Evolutionary conservation across 2,888 invertebrate genomes (phyloP).

Genomic region (Protodeltote pygarga): DNA sequence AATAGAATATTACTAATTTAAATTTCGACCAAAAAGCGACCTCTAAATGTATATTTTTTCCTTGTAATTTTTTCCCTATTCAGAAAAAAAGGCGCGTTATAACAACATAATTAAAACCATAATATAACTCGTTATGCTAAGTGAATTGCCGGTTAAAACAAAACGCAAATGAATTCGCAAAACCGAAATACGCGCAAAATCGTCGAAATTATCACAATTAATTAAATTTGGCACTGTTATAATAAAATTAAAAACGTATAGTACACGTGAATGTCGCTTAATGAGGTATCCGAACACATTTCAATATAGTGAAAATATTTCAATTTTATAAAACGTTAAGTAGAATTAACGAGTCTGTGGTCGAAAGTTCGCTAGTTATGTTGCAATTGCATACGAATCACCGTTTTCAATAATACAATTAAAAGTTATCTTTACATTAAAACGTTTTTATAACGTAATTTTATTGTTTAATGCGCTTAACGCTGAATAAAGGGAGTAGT

Average conservation of each 20-base stretch:
- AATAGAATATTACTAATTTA: no score
- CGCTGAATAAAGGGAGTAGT: no score
- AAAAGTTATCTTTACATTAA: slow-evolving; percentile 42
- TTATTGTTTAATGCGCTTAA: slow-evolving; percentile 35
- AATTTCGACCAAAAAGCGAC: no score
- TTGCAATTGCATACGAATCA: slow-evolving; percentile 52
- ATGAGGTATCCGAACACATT: slow-evolving; percentile 46
- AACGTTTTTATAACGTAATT: slow-evolving; percentile 38
- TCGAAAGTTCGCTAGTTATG: slow-evolving; percentile 54
- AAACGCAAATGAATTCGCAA: slow-evolving; percentile 48
- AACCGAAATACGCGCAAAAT: slow-evolving; percentile 40
- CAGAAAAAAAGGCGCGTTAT: slow-evolving; percentile 8
- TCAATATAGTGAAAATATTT: slow-evolving; percentile 47
- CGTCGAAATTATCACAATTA: slow-evolving; percentile 45
- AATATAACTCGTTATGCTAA: slow-evolving; percentile 45
- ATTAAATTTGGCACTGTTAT: slow-evolving; percentile 45
- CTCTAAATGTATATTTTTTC: no score
- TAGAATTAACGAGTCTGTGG: slow-evolving; percentile 57
- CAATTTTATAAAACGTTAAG: slow-evolving; percentile 55
- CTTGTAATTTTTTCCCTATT: neutral
- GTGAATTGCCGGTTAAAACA: slow-evolving; percentile 42
- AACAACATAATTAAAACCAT: slow-evolving; percentile 34
- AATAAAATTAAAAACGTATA: slow-evolving; percentile 51
- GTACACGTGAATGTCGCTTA: slow-evolving; percentile 46
- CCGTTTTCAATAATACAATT: slow-evolving; percentile 53